Percentiles rank a stretch among this genome's conserved stretches.
Evolutionary conservation across 2,113 vertebrate species (phyloP).

Genomic region (Atlantisia rogersi): DNA sequence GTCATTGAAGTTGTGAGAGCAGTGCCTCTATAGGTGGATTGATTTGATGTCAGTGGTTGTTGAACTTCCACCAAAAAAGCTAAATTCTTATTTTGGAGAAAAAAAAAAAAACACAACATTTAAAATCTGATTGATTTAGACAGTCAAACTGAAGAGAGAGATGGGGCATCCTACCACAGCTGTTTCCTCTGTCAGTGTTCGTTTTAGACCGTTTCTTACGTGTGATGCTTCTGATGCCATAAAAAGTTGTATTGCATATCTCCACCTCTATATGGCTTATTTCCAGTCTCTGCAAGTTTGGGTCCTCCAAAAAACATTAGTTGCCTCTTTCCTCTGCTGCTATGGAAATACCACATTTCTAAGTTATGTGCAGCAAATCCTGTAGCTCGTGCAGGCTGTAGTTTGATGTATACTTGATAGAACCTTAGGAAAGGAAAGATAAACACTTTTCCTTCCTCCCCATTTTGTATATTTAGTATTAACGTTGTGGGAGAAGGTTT

Average conservation of each 20-base stretch:
- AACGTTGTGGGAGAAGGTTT: conserved; percentile 27
- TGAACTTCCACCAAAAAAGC: not conserved
- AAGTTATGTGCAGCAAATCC: conserved; percentile 22
- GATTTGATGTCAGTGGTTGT: not conserved
- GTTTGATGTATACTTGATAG: conserved; percentile 56
- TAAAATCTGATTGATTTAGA: not conserved
- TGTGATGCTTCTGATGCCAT: not conserved
- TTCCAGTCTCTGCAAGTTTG: not conserved
- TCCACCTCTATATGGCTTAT: not conserved
- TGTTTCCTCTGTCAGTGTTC: not conserved
- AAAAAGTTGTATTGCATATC: not conserved
- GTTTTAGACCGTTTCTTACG: not conserved
- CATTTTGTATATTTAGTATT: conserved; percentile 55
- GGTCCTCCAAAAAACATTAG: not conserved
- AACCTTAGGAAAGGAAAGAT: conserved; percentile 34
- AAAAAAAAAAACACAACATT: not conserved
- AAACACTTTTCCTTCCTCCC: conserved; percentile 42
- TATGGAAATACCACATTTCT: not conserved
- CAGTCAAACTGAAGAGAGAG: not conserved
- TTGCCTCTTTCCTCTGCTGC: not conserved
- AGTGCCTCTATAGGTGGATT: not conserved
- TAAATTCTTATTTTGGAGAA: not conserved
- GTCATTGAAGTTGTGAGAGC: not conserved
- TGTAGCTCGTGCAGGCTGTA: not conserved
- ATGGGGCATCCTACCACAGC: not conserved